These are phyloP conservation scores for Pseudomyrmex gracilis DNA, from an alignment of 1,140 invertebrate species.

Conservation along the genomic window DNA sequence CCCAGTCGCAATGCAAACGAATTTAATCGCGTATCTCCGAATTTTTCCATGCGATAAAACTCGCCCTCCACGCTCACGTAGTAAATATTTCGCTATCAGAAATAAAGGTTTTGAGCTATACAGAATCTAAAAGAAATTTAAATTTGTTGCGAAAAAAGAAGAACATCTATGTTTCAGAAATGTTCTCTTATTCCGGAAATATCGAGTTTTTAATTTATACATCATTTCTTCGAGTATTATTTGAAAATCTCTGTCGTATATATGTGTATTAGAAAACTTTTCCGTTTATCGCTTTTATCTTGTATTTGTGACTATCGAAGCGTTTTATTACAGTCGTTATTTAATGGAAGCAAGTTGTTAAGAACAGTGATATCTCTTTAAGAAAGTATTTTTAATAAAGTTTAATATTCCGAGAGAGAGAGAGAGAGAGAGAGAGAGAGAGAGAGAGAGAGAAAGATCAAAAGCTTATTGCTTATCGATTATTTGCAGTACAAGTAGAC, in stretches of 20 bases:
- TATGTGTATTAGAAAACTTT: background rate
- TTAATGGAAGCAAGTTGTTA: background rate
- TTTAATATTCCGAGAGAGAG: background rate
- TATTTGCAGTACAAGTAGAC: background rate
- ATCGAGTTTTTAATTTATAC: background rate
- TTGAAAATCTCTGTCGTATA: background rate
- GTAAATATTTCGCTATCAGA: constrained; percentile 23
- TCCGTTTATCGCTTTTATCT: background rate
- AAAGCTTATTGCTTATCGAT: background rate
- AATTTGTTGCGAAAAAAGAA: constrained; percentile 16
- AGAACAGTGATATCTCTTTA: background rate
- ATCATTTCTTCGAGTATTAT: background rate
- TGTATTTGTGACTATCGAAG: background rate
- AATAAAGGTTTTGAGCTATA: constrained; percentile 3
- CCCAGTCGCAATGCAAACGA: background rate
- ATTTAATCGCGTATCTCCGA: constrained; percentile 53
- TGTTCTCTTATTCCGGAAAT: background rate
- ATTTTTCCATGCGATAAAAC: constrained; percentile 47
- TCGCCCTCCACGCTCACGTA: background rate
- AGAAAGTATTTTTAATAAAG: background rate
- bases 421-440: no score
- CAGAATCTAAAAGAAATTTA: background rate
- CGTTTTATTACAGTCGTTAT: background rate
- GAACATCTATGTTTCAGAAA: background rate
- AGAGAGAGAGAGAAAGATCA: no score